Evolutionary conservation across 2,888 invertebrate species (phyloP), one percentile per base, ranked within the genome.

Genomic region (Chalcosyrphus nemorum): DNA sequence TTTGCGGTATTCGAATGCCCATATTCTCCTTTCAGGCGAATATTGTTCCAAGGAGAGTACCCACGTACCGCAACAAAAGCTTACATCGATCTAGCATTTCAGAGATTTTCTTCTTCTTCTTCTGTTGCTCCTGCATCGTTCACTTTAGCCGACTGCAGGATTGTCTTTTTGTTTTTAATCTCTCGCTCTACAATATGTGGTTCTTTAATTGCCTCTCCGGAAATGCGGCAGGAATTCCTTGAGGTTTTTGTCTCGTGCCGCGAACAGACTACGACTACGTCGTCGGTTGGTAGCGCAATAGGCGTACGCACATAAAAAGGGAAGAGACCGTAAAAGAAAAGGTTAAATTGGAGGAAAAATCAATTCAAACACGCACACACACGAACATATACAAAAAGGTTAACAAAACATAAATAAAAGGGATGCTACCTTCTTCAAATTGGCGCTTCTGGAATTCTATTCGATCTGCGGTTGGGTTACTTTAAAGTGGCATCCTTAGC

Each of bases 61-160:
- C 68, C 78, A 74, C 74, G 84, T 84, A 74, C 84, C 74, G 65
- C 74, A 84, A 80, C 74, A 80, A 74, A 80, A 80, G 84, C 84
- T 80, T 80, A 84, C 84, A 84, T 84, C 78, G 84, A 80, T 80
- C 84, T 84, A 87, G 88, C 87, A 87, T 87, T 86, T 87, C 86
- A 82, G 56, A 77, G 82, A 86, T 86, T 81, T 38, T 41, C 41
- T 15, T 41, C 41, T n/a, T 86, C 76, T 78, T 66, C 56, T 61
- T 77, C 59, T 63, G n/a, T 54, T 50, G 68, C 70, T 75, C 56
- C 76, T 72, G 66, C 54, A 38, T n/a, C n/a, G n/a, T 11, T 54
- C 21, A 41, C 21, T n/a, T 21, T 2, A 15, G 1, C 47, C 45
- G 13, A 15, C 45, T 43, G n/a, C n/a, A n/a, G n/a, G n/a, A n/a